Conservation (phyloP, 2,888 invertebrate genomes). For the Timema podura region DNA sequence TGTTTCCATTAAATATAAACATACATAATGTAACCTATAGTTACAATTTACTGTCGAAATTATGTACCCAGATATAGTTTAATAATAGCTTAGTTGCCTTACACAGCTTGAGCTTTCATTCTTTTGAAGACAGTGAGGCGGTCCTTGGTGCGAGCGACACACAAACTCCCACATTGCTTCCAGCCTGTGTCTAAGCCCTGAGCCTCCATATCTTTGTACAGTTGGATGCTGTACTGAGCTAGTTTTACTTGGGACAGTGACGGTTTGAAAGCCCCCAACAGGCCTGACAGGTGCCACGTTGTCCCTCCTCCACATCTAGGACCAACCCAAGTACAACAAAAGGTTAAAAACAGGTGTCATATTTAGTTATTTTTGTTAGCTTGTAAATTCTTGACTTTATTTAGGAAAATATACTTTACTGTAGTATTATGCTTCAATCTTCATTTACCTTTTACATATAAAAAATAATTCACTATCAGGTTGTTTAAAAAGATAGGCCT, state of each 20-base stretch:
- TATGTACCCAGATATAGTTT: too few relatives aligned
- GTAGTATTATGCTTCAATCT: too few relatives aligned
- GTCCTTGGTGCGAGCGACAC: constrained; percentile 79
- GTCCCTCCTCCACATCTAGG: constrained; percentile 71
- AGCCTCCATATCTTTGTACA: constrained; percentile 69
- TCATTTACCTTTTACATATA: too few relatives aligned
- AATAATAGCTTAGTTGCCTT: constrained; percentile 44
- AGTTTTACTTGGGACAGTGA: constrained; percentile 74
- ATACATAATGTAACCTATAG: too few relatives aligned
- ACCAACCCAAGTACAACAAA: constrained; percentile 19
- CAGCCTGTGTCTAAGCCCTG: constrained; percentile 76
- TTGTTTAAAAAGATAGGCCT: too few relatives aligned
- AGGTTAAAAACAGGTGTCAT: too few relatives aligned
- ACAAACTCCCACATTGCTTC: constrained; percentile 87
- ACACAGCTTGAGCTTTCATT: constrained; percentile 83
- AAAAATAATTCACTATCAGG: too few relatives aligned
- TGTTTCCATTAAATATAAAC: too few relatives aligned
- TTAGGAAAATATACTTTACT: too few relatives aligned
- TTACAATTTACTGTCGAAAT: too few relatives aligned
- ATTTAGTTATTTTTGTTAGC: too few relatives aligned
- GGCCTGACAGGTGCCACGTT: constrained; percentile 73
- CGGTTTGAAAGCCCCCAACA: constrained; percentile 83
- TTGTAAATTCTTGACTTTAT: too few relatives aligned
- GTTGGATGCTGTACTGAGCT: constrained; percentile 70
- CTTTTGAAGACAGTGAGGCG: constrained; percentile 77